These are phyloP conservation scores for Turdus rufiventris DNA, from an alignment of 2,113 vertebrate genomes.

Conservation along the genomic window DNA sequence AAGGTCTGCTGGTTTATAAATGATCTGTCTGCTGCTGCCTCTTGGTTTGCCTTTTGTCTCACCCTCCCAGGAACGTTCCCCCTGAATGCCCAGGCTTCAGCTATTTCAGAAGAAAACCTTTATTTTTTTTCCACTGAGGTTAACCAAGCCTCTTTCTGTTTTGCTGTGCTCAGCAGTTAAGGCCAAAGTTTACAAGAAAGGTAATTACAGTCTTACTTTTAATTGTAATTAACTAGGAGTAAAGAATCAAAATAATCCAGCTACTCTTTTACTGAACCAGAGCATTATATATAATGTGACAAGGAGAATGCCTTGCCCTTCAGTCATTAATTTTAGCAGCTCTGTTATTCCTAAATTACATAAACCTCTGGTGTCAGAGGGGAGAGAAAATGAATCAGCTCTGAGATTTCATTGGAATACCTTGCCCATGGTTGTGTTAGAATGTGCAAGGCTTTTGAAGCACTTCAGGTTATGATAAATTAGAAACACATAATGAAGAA, in stretches of 20 bases:
- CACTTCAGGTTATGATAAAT: slow-evolving; percentile 58
- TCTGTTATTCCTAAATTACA: slow-evolving; percentile 39
- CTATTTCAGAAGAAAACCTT: not conserved
- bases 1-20: slow-evolving; percentile 1
- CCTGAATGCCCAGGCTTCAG: not conserved
- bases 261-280: slow-evolving; percentile 15
- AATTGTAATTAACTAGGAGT: slow-evolving; percentile 49
- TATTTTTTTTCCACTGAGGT: not conserved
- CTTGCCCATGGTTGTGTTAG: not conserved
- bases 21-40: not conserved
- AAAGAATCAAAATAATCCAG: slow-evolving; percentile 46
- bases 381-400: slow-evolving; percentile 24
- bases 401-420: not conserved
- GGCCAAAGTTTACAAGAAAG: slow-evolving; percentile 41
- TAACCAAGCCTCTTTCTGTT: slow-evolving; percentile 11
- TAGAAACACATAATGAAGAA: slow-evolving; percentile 60
- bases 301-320: slow-evolving; percentile 29
- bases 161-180: slow-evolving; percentile 18
- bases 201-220: slow-evolving; percentile 38
- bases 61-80: not conserved
- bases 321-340: slow-evolving; percentile 36
- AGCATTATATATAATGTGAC: slow-evolving; percentile 28
- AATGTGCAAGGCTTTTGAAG: slow-evolving; percentile 40
- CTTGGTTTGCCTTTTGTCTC: not conserved
- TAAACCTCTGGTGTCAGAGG: slow-evolving; percentile 39